Evolutionary conservation across 2,888 invertebrate genomes (phyloP).

Genomic region (Melinaea marsaeus): DNA sequence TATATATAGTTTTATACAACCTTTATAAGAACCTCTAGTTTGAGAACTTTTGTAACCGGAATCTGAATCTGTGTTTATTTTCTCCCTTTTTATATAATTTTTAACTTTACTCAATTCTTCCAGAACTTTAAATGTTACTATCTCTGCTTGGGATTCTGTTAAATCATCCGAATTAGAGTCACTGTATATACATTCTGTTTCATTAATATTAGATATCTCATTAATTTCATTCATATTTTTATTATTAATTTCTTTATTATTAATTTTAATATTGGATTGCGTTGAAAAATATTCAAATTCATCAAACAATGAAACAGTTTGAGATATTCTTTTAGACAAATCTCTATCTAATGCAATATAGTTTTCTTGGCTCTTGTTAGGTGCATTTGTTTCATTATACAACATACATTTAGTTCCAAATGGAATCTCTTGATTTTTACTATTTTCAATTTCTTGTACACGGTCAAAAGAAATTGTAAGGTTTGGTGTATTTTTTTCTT

Average conservation of each 20-base stretch:
- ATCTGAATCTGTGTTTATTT: constrained; percentile 42
- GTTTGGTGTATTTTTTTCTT: background rate
- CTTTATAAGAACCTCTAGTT: constrained; percentile 35
- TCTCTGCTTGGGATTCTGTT: constrained; percentile 37
- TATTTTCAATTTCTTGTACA: background rate
- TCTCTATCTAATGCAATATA: background rate
- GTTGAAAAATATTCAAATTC: constrained; percentile 9
- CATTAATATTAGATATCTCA: constrained; percentile 5
- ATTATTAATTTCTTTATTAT: constrained; percentile 8
- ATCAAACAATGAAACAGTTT: constrained; percentile 1
- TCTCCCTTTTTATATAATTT: constrained; percentile 42
- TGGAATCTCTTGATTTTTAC: too few relatives aligned
- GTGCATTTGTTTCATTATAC: too few relatives aligned
- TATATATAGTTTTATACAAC: constrained; percentile 29
- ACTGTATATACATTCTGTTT: background rate
- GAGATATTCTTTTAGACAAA: background rate
- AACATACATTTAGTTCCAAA: too few relatives aligned
- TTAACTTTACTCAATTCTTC: constrained; percentile 60
- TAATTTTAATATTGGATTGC: constrained; percentile 13
- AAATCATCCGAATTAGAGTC: constrained; percentile 31
- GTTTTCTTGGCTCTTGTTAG: too few relatives aligned
- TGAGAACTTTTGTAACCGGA: constrained; percentile 59
- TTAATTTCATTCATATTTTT: background rate
- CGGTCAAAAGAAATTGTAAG: background rate
- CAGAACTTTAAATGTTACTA: constrained; percentile 59